Evolutionary conservation across 2,113 vertebrate genomes (phyloP).

Genomic region (Gracilinanus agilis): DNA sequence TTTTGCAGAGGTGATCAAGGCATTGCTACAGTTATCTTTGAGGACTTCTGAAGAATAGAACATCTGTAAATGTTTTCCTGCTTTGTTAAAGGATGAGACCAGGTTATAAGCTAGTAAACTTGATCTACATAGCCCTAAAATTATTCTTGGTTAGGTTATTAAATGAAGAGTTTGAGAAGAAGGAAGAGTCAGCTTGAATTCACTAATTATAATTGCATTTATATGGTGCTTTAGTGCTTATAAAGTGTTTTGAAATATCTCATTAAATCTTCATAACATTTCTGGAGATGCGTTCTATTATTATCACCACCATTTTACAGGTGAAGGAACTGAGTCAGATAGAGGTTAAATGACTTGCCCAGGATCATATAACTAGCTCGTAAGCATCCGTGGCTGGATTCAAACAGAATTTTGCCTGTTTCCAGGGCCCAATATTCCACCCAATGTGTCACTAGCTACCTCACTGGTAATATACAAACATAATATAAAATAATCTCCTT

Average conservation of each 20-base stretch:
- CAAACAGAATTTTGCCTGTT: neutral
- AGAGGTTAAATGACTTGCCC: neutral
- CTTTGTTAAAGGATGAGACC: neutral
- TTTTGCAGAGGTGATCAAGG: neutral
- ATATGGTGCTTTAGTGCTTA: neutral
- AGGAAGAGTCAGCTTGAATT: neutral
- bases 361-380: neutral
- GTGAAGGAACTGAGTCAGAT: neutral
- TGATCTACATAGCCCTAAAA: neutral
- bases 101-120: neutral
- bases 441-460: neutral
- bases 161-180: neutral
- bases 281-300: neutral
- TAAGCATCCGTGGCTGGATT: neutral
- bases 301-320: neutral
- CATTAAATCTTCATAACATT: neutral
- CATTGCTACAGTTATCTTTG: neutral
- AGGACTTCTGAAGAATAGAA: neutral
- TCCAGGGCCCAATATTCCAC: neutral
- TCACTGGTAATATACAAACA: neutral
- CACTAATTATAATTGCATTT: neutral
- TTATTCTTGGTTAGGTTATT: neutral
- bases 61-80: neutral
- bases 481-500: neutral
- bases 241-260: neutral